These are phyloP conservation scores for Phrynocephalus forsythii DNA, from an alignment of 2,797 vertebrate species.

Conservation along the genomic window DNA sequence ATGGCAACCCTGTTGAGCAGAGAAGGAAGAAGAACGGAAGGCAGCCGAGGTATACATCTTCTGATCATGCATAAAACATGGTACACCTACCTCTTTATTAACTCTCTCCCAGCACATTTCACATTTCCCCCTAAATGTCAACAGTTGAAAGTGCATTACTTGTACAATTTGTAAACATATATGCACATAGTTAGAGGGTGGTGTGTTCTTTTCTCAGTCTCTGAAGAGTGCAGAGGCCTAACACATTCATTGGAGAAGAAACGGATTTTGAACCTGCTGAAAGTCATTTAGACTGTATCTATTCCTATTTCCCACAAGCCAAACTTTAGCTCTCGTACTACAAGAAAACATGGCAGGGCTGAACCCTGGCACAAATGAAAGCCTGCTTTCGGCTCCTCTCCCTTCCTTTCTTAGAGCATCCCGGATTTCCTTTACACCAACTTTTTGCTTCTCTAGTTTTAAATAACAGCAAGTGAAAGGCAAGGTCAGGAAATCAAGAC, in stretches of 20 bases:
- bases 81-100: too few relatives aligned
- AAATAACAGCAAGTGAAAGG: conserved; percentile 4
- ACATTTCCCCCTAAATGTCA: too few relatives aligned
- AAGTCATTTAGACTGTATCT: background rate
- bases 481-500: conserved; percentile 21
- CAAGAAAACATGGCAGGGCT: background rate
- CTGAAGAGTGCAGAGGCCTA: background rate
- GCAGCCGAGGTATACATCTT: too few relatives aligned
- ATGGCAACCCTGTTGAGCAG: too few relatives aligned
- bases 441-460: conserved; percentile 8
- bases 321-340: background rate
- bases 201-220: background rate
- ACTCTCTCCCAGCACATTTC: too few relatives aligned
- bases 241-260: background rate
- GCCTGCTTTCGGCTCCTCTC: background rate
- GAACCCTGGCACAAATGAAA: background rate
- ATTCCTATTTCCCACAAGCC: background rate
- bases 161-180: too few relatives aligned
- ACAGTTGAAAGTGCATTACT: too few relatives aligned
- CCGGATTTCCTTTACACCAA: background rate
- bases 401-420: background rate
- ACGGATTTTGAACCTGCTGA: background rate
- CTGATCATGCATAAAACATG: too few relatives aligned
- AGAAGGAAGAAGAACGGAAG: too few relatives aligned
- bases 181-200: too few relatives aligned